Evolutionary conservation across 1,140 invertebrate species (phyloP).

Genomic region (Drosophila varians): DNA sequence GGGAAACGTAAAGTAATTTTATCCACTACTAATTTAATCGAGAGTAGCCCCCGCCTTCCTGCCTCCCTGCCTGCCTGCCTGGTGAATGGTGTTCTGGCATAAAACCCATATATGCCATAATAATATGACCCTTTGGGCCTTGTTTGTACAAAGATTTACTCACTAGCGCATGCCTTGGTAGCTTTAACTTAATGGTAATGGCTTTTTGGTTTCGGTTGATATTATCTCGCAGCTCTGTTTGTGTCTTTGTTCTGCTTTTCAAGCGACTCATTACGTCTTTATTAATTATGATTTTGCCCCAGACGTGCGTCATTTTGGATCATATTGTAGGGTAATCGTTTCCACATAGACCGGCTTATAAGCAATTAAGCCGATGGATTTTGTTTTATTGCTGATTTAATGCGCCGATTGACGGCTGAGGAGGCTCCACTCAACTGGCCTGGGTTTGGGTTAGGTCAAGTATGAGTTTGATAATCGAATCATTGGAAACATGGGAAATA

Average conservation of each 20-base stretch:
- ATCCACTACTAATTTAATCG: slow-evolving; percentile 77
- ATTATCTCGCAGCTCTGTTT: slow-evolving; percentile 42
- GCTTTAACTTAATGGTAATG: slow-evolving; percentile 46
- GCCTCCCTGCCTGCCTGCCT: not conserved
- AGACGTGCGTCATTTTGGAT: slow-evolving; percentile 36
- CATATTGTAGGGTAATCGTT: slow-evolving; percentile 12
- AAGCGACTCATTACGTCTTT: slow-evolving; percentile 26
- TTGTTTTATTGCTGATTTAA: slow-evolving; percentile 32
- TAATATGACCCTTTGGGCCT: slow-evolving; percentile 6
- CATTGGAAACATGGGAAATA: too few species aligned
- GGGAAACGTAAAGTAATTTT: slow-evolving; percentile 84
- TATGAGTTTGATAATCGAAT: not conserved
- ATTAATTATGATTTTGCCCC: slow-evolving; percentile 64
- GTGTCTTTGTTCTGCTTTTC: slow-evolving; percentile 46
- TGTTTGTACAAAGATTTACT: slow-evolving; percentile 28
- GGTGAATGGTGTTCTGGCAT: slow-evolving; percentile 30
- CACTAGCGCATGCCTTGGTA: slow-evolving; percentile 22
- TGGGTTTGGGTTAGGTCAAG: slow-evolving; percentile 30
- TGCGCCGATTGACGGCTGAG: slow-evolving; percentile 12
- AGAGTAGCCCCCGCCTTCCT: slow-evolving; percentile 7
- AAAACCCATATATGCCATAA: slow-evolving; percentile 1
- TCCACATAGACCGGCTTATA: not conserved
- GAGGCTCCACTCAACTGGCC: slow-evolving; percentile 4
- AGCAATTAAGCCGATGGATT: slow-evolving; percentile 29
- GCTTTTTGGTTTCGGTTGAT: slow-evolving; percentile 35